A percentile compares a stretch with the other conserved stretches of the same genome.
These are phyloP conservation scores for Poliocrania exsul DNA, from an alignment of 2,797 vertebrate genomes.

Conservation along the genomic window DNA sequence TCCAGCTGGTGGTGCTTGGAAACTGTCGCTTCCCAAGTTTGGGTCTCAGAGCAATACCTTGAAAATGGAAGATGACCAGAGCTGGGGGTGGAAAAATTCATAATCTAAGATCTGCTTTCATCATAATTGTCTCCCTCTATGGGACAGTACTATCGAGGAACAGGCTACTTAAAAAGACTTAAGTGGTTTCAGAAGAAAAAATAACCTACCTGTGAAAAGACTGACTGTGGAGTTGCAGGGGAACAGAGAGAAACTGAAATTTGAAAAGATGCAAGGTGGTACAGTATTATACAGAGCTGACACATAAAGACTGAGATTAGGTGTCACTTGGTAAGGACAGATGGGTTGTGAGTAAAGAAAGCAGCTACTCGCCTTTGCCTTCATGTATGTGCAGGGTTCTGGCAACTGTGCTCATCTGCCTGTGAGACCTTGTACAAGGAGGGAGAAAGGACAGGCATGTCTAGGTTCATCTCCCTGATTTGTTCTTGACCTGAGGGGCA, in stretches of 20 bases:
- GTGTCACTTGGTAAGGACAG: background rate
- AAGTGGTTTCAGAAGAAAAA: background rate
- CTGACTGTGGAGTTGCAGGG: background rate
- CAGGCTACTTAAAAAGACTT: background rate
- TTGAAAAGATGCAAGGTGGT: background rate
- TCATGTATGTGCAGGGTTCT: rapidly evolving
- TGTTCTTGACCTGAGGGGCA: background rate
- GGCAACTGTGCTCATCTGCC: background rate
- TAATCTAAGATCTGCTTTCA: background rate
- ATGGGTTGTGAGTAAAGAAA: background rate
- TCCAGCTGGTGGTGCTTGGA: background rate
- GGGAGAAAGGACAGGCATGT: rapidly evolving
- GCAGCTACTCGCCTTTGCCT: background rate
- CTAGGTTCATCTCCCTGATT: background rate
- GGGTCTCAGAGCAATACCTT: background rate
- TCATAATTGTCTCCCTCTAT: background rate
- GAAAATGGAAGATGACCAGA: background rate
- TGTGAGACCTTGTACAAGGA: rapidly evolving
- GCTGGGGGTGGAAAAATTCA: background rate
- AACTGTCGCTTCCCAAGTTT: background rate
- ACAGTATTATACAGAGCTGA: background rate
- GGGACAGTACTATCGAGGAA: background rate
- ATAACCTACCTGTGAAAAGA: background rate
- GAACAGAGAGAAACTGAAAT: background rate
- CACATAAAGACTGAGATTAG: background rate